Percentiles rank a stretch among this genome's conserved stretches.
Evolutionary conservation across 2,888 invertebrate genomes (phyloP).

Genomic region (Papilio gigon): DNA sequence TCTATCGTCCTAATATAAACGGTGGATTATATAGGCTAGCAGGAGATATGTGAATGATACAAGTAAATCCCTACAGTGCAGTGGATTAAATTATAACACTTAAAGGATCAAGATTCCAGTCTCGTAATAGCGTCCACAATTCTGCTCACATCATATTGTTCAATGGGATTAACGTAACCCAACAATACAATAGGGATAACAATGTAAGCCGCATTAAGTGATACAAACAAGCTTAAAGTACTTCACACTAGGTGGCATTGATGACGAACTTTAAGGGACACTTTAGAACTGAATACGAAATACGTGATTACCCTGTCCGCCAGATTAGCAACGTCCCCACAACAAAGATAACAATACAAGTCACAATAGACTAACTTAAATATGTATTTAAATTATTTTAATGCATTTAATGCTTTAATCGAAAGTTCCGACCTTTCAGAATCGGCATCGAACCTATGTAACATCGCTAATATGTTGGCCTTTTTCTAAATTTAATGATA

Average conservation of each 20-base stretch:
- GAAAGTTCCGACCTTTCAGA: too few relatives aligned
- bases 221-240: background rate
- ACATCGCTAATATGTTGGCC: too few relatives aligned
- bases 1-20: too few relatives aligned
- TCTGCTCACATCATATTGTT: constrained; percentile 24
- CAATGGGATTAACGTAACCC: constrained; percentile 23
- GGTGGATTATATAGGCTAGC: too few relatives aligned
- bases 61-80: background rate
- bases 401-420: too few relatives aligned
- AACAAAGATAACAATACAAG: background rate
- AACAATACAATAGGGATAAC: background rate
- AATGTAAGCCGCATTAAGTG: constrained; percentile 8
- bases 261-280: constrained; percentile 4
- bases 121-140: constrained; percentile 20
- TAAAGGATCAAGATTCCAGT: background rate
- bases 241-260: background rate
- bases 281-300: background rate
- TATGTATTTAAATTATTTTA: too few relatives aligned
- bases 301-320: background rate
- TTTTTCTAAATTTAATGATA: too few relatives aligned
- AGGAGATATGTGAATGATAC: too few relatives aligned
- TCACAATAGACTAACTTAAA: background rate
- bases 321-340: background rate
- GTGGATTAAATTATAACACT: background rate
- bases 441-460: too few relatives aligned